Base-by-base conservation (phyloP, 2,888 invertebrate genomes). In the Pogonocherus hispidulus region DNA sequence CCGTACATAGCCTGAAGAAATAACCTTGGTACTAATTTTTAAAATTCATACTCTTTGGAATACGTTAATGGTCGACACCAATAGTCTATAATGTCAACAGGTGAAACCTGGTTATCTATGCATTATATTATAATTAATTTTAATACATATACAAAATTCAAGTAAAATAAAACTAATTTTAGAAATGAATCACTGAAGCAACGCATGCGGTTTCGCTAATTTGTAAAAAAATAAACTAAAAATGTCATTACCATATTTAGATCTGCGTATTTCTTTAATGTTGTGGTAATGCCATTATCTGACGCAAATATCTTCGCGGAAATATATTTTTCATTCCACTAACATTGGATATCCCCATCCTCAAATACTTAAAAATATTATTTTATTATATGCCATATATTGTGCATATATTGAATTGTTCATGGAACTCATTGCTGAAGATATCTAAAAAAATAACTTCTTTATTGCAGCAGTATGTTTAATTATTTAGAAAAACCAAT, bases 1-100 rank as follows among this genome's bases (percentile, higher is more conserved):
- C 41, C 20, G 22, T 57, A n/a, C n/a, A n/a, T n/a, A 41, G 41
- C 16, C 44, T 23, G 41, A 41, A 57, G 44, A 41, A 57, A 57
- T 57, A 52, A 52, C 52, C 52, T 52, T 52, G 52, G 4, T 32
- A 16, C n/a, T 41, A 32, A 6, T 16, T 32, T 14, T 9, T 5
- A 23, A n/a, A 49, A 11, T 20, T 6, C 11, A 47, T 6, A 14
- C 11, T 49, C 20, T 22, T 20, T 6, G 0, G 22, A 22, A 22
- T 22, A 49, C 22, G 49, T 49, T 27, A 27, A 8, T 5, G 27
- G 41, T 41, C 16, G n/a, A 41, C n/a, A 41, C 16, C 27, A 27
- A 8, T 27, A 8, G 27, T 41, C 41, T 3, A n/a, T n/a, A 41
- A 16, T n/a, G 41, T 41, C 41, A 41, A 5, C 1, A 16, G 16